A percentile compares a stretch with the other conserved stretches of the same genome.
phyloP scores from a whole-genome alignment of 1,140 invertebrate genomes.

The Drosophila nigromelanica region DNA sequence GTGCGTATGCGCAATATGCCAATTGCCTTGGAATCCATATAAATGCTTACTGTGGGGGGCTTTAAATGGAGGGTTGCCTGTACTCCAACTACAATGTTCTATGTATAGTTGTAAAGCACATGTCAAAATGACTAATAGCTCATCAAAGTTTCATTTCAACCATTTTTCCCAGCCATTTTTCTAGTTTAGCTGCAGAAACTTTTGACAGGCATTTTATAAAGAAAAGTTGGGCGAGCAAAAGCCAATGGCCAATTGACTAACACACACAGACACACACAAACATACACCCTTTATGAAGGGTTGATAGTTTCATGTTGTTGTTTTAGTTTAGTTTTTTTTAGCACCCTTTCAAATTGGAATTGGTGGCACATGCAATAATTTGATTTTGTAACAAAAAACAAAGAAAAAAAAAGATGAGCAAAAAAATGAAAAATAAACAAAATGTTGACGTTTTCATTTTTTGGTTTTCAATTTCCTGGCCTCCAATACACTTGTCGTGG shows the following conservation, averaged over 20 bases:
- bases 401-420: not conserved
- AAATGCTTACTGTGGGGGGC: conserved; percentile 42
- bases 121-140: conserved; percentile 79
- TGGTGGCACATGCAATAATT: conserved; percentile 76
- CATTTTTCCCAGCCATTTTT: conserved; percentile 19
- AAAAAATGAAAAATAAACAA: conserved; percentile 45
- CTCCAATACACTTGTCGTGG: conserved; percentile 28
- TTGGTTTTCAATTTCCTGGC: conserved; percentile 62
- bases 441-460: conserved; percentile 59
- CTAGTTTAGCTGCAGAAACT: conserved; percentile 18
- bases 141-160: conserved; percentile 76
- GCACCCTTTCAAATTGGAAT: conserved; percentile 56
- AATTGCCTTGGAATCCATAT: conserved; percentile 54
- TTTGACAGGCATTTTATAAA: conserved; percentile 36
- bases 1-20: conserved; percentile 51
- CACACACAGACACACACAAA: too few relatives aligned
- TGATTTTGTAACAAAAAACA: conserved; percentile 41
- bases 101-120: conserved; percentile 39
- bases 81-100: not conserved
- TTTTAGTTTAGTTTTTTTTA: conserved; percentile 25
- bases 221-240: conserved; percentile 27
- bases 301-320: conserved; percentile 24
- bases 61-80: not conserved
- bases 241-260: conserved; percentile 41
- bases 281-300: not conserved